Evolutionary conservation across 2,888 invertebrate species (phyloP), one percentile per base, ranked within the genome.

Genomic region (Sphecodes monilicornis): DNA sequence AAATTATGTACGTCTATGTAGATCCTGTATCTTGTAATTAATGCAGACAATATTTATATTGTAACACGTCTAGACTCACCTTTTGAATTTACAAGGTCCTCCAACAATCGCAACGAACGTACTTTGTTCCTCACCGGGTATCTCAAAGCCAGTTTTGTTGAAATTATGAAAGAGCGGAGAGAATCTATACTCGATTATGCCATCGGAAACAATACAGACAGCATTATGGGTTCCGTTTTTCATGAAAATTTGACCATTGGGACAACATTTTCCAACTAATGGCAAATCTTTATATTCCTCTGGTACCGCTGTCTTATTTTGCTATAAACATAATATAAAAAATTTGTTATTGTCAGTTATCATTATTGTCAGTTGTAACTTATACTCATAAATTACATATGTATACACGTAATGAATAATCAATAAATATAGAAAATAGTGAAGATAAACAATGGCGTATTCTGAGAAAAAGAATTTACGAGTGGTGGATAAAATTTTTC

Each of bases 41-140:
- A 22, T 50, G 22, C 22, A 50, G 22, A 50, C 50, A 50, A 50
- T 50, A 22, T 50, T 50, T 3, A 50, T 50, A n/a, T 50, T 50
- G 22, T 66, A 22, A 36, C 3, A 4, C 3, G 64, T 32, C 32
- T 22, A n/a, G 8, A 39, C 66, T 71, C 46, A 71, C 96, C 95
- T 96, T 92, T 95, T 95, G 91, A 95, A 95, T 86, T 90, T 91
- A 92, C 96, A 96, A 70, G 96, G 96, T 90, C 95, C 95, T 36
- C 96, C 96, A 70, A 96, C 95, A 70, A 96, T 95, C 1, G 96
- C 96, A 85, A 96, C 95, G 89, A 96, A 96, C 41, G 95, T 93
- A 73, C 95, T 95, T 88, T 93, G 95, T 77, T 95, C 95, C 75
- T 95, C 88, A 8, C 93, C 92, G 0, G 93, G 92, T 0, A 87